Base-by-base conservation (phyloP, 1,140 invertebrate species). In the Thaumetopoea pityocampa region DNA sequence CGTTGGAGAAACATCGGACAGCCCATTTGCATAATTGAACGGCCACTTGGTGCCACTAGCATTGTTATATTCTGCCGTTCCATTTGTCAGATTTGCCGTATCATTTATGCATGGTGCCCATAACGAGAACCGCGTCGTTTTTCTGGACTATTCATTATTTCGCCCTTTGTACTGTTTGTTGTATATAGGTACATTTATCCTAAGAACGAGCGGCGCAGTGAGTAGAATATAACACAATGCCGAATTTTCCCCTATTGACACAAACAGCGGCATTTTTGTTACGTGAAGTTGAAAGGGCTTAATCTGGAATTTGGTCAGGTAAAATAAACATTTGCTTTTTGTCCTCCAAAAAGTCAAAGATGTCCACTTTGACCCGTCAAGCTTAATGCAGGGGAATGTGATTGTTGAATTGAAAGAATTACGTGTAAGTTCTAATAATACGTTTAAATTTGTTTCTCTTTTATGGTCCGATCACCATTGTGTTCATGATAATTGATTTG, bases 11-110 rank as follows among this genome's bases (percentile, higher is more conserved):
- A 68, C 70, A 79, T 70, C 58, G 73, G 49, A 54, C 58, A 57
- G 66, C 62, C 64, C 76, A 84, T 84, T 84, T 84, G 77, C 79
- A 84, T 84, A 84, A 84, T 84, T 84, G 77, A 84, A 84, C 74
- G 69, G 67, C 65, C 77, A 84, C 80, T 81, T 79, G 67, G 70
- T 78, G 63, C 58, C 70, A 79, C 72, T 74, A 80, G 65, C 74
- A 78, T 84, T 81, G 80, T 84, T 84, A 84, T 81, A 78, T 64
- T 81, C 63, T 78, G 74, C 77, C 80, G 71, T 67, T 50, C 73
- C 77, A 81, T 84, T 84, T 81, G 80, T 80, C 80, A 81, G 77
- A 84, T 84, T 84, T 64, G 65, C 59, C 57, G 67, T 80, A 81
- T 84, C 80, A 84, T 81, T 81, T 84, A 80, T 84, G 80, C 67